Evolutionary conservation across 2,113 vertebrate species (phyloP).

Genomic region (Heterotis niloticus): DNA sequence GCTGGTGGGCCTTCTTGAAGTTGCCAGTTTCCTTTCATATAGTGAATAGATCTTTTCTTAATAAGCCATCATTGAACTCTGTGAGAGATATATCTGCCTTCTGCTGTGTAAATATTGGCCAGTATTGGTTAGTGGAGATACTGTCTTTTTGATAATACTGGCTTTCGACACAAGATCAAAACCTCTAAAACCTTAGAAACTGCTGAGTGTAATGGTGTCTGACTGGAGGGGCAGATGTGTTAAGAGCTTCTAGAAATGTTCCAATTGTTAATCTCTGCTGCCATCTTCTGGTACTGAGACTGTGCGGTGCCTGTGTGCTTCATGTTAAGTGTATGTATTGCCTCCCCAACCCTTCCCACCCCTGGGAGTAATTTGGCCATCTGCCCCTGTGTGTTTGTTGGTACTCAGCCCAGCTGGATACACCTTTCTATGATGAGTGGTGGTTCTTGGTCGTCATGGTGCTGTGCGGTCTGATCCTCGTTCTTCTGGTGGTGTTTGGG

Average conservation of each 20-base stretch:
- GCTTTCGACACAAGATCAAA: background rate
- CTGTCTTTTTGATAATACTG: background rate
- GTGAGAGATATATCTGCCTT: background rate
- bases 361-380: background rate
- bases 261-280: constrained; percentile 32
- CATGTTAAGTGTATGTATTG: too few relatives aligned
- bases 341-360: background rate
- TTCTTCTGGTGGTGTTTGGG: constrained; percentile 80
- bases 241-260: background rate
- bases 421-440: constrained; percentile 93
- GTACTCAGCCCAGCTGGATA: constrained; percentile 73
- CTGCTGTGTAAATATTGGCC: background rate
- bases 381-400: background rate
- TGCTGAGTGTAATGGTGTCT: background rate
- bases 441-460: constrained; percentile 93
- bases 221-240: background rate
- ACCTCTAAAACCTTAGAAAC: background rate
- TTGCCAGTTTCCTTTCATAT: background rate
- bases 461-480: constrained; percentile 81
- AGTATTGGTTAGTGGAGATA: background rate
- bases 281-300: constrained; percentile 37
- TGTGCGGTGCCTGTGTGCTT: too few relatives aligned
- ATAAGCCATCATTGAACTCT: background rate
- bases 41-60: background rate
- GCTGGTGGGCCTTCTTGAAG: background rate